Base-by-base conservation (phyloP, 1,140 invertebrate genomes). In the Laodelphax striatellus region DNA sequence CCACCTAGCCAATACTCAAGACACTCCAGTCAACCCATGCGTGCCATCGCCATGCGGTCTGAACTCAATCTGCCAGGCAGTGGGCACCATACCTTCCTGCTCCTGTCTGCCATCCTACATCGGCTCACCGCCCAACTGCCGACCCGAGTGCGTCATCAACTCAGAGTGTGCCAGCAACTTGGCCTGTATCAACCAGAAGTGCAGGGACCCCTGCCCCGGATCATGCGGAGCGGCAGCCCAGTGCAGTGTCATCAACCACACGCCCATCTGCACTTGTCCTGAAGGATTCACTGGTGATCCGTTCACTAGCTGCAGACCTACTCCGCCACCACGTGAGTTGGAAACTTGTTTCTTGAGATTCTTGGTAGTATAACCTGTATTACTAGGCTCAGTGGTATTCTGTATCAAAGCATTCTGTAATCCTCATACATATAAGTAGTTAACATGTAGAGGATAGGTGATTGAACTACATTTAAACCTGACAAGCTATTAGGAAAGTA, bases 1-100 rank as follows among this genome's bases (percentile, higher is more conserved):
- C 64, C 58, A 71, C 71, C 67, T n/a, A n/a, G n/a, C n/a, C n/a
- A n/a, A n/a, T n/a, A n/a, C n/a, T 63, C 22, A 14, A 46, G 66
- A 69, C n/a, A 28, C 42, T 59, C 43, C 65, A 61, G 66, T 64
- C 2, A 57, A 79, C 61, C 84, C 85, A 42, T 89, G 86, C 69
- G 71, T 82, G 5, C 73, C 73, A 38, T 71, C 68, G 52, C 73
- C 71, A 14, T 77, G 76, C 65, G 76, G 76, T 17, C 66, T 72
- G 38, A 75, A 76, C 66, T 72, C 76, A 16, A 61, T 70, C 41
- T 79, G 77, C 56, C 53, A 62, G 55, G 67, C 63, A 54, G 65
- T 55, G 56, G 70, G 62, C 70, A 73, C 63, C 62, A 58, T 59
- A 13, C 66, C 69, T 19, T 67, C 68, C 13, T 78, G 77, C 62